Base-by-base conservation (phyloP, 1,140 invertebrate species). In the Eupristina koningsbergeri region DNA sequence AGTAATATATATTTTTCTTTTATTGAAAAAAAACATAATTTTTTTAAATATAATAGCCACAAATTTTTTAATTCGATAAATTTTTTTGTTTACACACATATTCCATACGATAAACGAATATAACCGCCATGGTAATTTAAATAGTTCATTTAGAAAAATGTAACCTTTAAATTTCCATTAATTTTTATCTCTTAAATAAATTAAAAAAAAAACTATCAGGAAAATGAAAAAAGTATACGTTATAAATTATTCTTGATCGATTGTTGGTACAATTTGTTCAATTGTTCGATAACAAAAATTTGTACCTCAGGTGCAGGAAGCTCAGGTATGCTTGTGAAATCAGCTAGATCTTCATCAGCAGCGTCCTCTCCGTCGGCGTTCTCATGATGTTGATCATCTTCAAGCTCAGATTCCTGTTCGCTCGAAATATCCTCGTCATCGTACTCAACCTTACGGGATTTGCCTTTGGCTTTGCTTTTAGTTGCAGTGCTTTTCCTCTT, bases 381-480 rank as follows among this genome's bases (percentile, higher is more conserved):
- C 1, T 88, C 87, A 61, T 88, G 89, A 87, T 87, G 87, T 73
- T 92, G 88, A 45, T 89, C 90, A 71, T 91, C 92, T 31, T 93
- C 92, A 34, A 89, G 86, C 3, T 92, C 92, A 26, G 91, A 92
- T 0, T 92, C 91, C 76, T 91, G 89, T 74, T 93, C 91, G 83
- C 91, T 92, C 41, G 91, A 92, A 81, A 92, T 92, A 80, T 93
- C 91, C 75, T 93, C 92, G 17, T 93, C 92, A 69, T 93, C 92
- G 81, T 92, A 92, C 50, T 92, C 90, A 36, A 91, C 90, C 78
- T 91, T 92, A 29, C 88, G 88, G 15, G 87, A 85, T 85, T 93
- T 93, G 34, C 87, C 86, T 47, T 90, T 91, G 26, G 85, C 86
- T 80, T 93, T 93, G 67, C 69, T 82, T 81, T 91, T 91, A 47